Percentiles rank a stretch among this genome's conserved stretches.
phyloP scores from a whole-genome alignment of 2,888 invertebrate genomes.

The Hoplodrina blanda region DNA sequence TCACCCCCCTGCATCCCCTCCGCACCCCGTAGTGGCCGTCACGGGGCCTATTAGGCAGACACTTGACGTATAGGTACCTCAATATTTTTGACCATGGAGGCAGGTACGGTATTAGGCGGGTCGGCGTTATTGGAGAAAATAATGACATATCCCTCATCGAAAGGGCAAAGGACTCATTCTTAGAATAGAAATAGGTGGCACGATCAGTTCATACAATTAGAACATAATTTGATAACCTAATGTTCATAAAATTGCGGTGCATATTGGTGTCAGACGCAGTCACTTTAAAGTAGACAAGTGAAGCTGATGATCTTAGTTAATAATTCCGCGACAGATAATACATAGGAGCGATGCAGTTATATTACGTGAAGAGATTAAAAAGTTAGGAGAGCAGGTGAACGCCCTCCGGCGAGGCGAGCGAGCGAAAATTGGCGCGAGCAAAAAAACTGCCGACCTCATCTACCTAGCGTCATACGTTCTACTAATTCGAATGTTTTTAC shows the following conservation, averaged over 20 bases:
- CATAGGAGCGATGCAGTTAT: slow-evolving; percentile 51
- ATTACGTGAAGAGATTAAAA: slow-evolving; percentile 74
- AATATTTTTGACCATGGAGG: slow-evolving; percentile 56
- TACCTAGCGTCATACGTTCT: slow-evolving; percentile 48
- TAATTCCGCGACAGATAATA: slow-evolving; percentile 43
- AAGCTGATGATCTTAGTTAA: slow-evolving; percentile 33
- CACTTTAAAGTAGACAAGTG: slow-evolving; percentile 14
- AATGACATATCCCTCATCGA: slow-evolving; percentile 21
- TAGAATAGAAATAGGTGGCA: slow-evolving; percentile 19
- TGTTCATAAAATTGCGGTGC: slow-evolving; percentile 1
- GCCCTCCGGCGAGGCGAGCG: slow-evolving; percentile 65
- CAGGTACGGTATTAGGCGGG: slow-evolving; percentile 37
- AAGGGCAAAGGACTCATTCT: slow-evolving; percentile 18
- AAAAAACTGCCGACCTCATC: slow-evolving; percentile 61
- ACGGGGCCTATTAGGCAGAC: slow-evolving; percentile 69
- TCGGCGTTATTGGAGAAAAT: slow-evolving; percentile 26
- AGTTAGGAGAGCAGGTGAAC: slow-evolving; percentile 71
- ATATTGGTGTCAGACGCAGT: slow-evolving; percentile 1
- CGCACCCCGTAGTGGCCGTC: slow-evolving; percentile 52
- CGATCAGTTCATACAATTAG: slow-evolving; percentile 11
- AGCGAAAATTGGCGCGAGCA: slow-evolving; percentile 67
- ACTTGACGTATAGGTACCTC: slow-evolving; percentile 62
- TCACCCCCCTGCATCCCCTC: slow-evolving; percentile 34
- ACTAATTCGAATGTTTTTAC: slow-evolving; percentile 52
- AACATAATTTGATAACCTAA: not conserved